Conservation (phyloP, 2,113 vertebrate genomes). For the Melanerpes aurifrons region DNA sequence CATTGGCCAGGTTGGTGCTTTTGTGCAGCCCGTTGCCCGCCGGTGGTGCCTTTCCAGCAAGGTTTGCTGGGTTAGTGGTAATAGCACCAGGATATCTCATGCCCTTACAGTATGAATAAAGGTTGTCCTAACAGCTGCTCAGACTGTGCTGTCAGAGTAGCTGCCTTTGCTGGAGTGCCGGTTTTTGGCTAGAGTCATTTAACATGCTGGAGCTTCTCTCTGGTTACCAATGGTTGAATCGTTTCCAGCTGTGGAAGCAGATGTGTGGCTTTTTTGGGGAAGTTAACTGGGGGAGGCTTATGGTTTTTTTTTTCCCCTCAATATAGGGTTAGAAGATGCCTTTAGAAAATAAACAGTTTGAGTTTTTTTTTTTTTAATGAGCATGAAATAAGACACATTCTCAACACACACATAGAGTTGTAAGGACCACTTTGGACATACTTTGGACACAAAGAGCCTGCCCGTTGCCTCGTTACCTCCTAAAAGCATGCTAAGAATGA, state of each 20-base stretch:
- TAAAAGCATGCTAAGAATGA: not conserved
- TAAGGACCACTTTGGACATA: not conserved
- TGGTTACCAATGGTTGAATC: conserved; percentile 52
- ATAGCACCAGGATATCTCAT: not conserved
- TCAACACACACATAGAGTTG: not conserved
- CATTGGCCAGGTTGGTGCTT: conserved; percentile 3
- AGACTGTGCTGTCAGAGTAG: conserved; percentile 1
- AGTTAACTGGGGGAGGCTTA: conserved; percentile 15
- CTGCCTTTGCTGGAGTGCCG: conserved; percentile 20
- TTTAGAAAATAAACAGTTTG: not conserved
- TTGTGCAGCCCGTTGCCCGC: conserved; percentile 17
- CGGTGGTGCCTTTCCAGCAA: not conserved
- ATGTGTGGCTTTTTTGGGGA: conserved; percentile 55
- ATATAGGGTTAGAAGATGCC: not conserved
- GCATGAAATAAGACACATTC: not conserved
- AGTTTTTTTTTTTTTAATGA: not conserved
- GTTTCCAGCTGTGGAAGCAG: conserved; percentile 60
- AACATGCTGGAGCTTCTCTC: not conserved
- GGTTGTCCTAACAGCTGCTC: conserved; percentile 55
- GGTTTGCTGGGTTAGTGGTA: not conserved
- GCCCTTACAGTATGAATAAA: conserved; percentile 39
- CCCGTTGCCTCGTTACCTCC: not conserved
- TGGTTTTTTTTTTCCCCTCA: not conserved
- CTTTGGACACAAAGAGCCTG: not conserved
- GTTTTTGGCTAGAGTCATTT: conserved; percentile 48